Base-by-base conservation (phyloP, 2,113 vertebrate species). In the human (Homo sapiens) region DNA sequence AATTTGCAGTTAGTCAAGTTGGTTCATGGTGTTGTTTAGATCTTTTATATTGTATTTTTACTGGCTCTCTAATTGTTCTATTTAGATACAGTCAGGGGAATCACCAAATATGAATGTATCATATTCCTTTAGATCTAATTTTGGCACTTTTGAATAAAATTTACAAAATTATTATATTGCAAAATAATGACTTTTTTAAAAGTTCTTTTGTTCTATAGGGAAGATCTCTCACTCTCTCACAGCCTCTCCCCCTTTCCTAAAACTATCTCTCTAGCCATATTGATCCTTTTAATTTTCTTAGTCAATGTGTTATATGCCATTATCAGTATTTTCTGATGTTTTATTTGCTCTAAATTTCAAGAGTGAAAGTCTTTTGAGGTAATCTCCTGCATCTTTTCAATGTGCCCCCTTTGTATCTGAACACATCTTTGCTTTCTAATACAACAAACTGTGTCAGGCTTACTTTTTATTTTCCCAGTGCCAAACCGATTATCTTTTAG, bases 1-100 rank as follows among this genome's bases (percentile, higher is more conserved):
- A 80, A 90, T 90, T 96, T 94, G 17, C n/a, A 70, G 57, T 88
- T 43, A 93, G 27, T 96, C 38, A 94, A 57, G 4, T n/a, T 89
- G 32, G 75, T 82, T 90, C 38, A 93, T 72, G n/a, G 12, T 80
- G 45, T 81, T 78, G 64, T 94, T 98, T 35, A 81, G 45, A 64
- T 81, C 10, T 79, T 78, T 84, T 91, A 20, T 81, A 40, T 5
- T 73, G 11, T 73, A 48, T 94, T 22, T 89, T 92, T 83, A 66
- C 35, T 94, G 12, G 3, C 8, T 72, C 48, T 32, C 50, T 81
- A 45, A 8, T 79, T 94, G 1, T 52, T 76, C n/a, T 91, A 30
- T 72, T 93, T 43, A 88, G 6, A 45, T 40, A 30, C 3, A 4
- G 6, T 2, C 59, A 32, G 59, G 86, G n/a, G 83, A 89, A 70